Evolutionary conservation across 1,140 invertebrate species (phyloP), one percentile per base, ranked within the genome.

Genomic region (Drosophila malerkotliana): DNA sequence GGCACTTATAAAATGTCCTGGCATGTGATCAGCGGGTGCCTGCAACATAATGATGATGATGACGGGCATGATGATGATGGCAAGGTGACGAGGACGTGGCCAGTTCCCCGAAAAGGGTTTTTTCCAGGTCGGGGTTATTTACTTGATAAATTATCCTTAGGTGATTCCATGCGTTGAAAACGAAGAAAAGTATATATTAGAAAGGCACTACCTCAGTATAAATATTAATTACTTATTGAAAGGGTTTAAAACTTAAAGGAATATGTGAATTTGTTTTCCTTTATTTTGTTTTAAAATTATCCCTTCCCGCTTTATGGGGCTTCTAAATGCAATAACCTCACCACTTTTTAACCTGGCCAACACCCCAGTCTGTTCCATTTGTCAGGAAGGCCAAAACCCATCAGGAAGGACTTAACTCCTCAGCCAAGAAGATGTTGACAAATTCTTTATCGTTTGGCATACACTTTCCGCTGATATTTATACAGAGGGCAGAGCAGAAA

Each of bases 401-500:
- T 71, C 67, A 71, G 34, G 67, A 71, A 57, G 67, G 67, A 71
- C 67, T 71, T 71, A 71, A 41, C 64, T 39, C 67, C 67, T 69
- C 67, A 69, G n/a, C 64, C 63, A 30, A 55, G 8, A 21, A 41
- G 81, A 85, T 81, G 82, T 87, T 85, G 81, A 85, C 81, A 85
- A 85, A 85, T 85, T 85, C 67, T 49, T 56, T 63, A 64, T 62
- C 61, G 68, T 72, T 78, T 66, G 49, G 54, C 56, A 74, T 64
- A 74, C 77, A 62, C 64, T 69, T 77, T 57, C 45, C 56, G 59
- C 58, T 82, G 69, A 63, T 60, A 68, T 64, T 62, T 60, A 62
- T 41, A 75, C 58, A 66, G 68, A 57, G 34, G 14, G 39, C 10
- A 52, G 32, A n/a, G 34, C 6, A 28, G 12, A 12, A 12, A 37